Evolutionary conservation across 2,113 vertebrate genomes (phyloP).

Genomic region (Sylvia atricapilla): DNA sequence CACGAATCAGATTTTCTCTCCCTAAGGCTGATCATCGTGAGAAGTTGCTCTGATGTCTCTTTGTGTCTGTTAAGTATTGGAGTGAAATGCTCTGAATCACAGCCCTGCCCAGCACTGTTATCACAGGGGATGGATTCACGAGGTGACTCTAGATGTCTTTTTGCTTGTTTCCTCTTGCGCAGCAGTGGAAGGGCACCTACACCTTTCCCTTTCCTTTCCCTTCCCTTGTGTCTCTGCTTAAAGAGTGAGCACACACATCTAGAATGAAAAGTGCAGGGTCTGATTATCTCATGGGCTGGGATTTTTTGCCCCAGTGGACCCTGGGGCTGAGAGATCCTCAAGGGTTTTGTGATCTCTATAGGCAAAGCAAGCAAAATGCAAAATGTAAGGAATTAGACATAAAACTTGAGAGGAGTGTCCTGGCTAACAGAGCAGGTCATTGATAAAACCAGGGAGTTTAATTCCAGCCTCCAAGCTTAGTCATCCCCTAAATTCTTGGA

Average conservation of each 20-base stretch:
- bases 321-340: neutral
- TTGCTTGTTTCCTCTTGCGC: neutral
- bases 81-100: neutral
- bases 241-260: neutral
- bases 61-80: neutral
- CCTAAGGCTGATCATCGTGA: neutral
- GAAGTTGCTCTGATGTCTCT: neutral
- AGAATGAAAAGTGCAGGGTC: neutral
- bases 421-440: neutral
- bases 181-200: neutral
- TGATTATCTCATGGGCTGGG: neutral
- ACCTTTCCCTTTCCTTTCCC: neutral
- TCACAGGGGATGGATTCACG: rapidly evolving
- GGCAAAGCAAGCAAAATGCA: neutral
- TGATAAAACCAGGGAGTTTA: neutral
- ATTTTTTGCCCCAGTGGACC: neutral
- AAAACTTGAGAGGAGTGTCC: neutral
- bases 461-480: neutral
- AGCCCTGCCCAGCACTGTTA: neutral
- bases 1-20: neutral
- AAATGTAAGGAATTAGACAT: neutral
- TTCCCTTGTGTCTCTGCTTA: neutral
- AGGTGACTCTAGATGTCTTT: neutral
- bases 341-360: neutral
- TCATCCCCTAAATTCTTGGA: neutral